Evolutionary conservation across 2,888 invertebrate species (phyloP).

Genomic region (Tetropium fuscum): DNA sequence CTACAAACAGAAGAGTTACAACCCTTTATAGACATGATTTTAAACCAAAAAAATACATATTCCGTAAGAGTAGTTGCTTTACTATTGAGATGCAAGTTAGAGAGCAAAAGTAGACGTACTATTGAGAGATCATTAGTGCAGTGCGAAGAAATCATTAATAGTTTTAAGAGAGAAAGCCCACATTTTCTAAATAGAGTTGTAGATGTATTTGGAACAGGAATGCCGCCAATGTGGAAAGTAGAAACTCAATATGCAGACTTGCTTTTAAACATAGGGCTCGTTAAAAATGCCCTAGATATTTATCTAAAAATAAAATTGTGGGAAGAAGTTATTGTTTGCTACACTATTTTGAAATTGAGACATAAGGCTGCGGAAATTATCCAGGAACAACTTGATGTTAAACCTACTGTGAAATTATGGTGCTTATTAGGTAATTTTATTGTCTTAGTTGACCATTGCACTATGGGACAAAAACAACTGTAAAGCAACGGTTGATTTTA

Average conservation of each 20-base stretch:
- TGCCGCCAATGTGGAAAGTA: slow-evolving; percentile 82
- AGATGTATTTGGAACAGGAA: slow-evolving; percentile 77
- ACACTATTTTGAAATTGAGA: slow-evolving; percentile 82
- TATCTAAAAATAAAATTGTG: slow-evolving; percentile 83
- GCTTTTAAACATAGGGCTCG: slow-evolving; percentile 82
- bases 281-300: slow-evolving; percentile 86
- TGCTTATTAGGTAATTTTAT: slow-evolving; percentile 76
- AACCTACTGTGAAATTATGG: slow-evolving; percentile 87
- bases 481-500: too few relatives aligned
- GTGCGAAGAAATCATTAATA: slow-evolving; percentile 81
- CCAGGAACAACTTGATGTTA: slow-evolving; percentile 79
- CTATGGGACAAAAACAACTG: too few relatives aligned
- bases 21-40: slow-evolving; percentile 79
- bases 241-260: slow-evolving; percentile 83
- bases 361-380: slow-evolving; percentile 95
- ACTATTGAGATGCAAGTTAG: slow-evolving; percentile 73
- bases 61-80: slow-evolving; percentile 81
- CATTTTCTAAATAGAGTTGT: slow-evolving; percentile 66
- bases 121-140: slow-evolving; percentile 92
- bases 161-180: slow-evolving; percentile 64
- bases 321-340: slow-evolving; percentile 95
- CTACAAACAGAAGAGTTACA: slow-evolving; percentile 84
- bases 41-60: slow-evolving; percentile 80
- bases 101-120: slow-evolving; percentile 75
- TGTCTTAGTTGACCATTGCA: too few relatives aligned